These are phyloP conservation scores for Struthio camelus DNA, from an alignment of 2,113 vertebrate species.

Conservation along the genomic window DNA sequence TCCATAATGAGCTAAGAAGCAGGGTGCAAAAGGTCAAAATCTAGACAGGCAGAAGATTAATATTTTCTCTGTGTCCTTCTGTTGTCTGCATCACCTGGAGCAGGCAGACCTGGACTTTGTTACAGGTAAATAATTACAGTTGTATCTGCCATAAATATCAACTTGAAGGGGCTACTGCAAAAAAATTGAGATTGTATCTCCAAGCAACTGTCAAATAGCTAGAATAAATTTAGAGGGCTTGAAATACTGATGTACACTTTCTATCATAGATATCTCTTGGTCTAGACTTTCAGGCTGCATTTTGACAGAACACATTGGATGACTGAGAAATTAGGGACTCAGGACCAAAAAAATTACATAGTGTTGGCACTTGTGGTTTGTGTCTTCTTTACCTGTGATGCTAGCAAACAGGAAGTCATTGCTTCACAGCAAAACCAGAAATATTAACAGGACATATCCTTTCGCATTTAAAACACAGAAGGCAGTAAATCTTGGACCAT, in stretches of 20 bases:
- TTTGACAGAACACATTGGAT: constrained; percentile 85
- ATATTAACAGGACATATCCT: constrained; percentile 79
- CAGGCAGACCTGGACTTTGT: constrained; percentile 86
- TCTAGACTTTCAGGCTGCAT: constrained; percentile 87
- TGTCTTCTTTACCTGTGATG: constrained; percentile 81
- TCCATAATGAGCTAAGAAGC: constrained; percentile 58
- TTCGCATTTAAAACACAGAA: constrained; percentile 76
- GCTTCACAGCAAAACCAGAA: constrained; percentile 68
- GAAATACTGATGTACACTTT: constrained; percentile 85
- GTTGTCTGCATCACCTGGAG: constrained; percentile 83
- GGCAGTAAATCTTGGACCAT: constrained; percentile 75
- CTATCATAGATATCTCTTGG: constrained; percentile 82
- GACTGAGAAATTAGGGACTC: constrained; percentile 82
- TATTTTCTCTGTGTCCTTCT: constrained; percentile 76
- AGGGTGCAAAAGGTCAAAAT: constrained; percentile 78
- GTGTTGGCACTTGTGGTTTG: constrained; percentile 82
- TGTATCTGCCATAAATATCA: constrained; percentile 86
- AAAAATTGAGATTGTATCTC: constrained; percentile 88
- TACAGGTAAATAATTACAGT: constrained; percentile 89
- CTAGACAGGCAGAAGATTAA: constrained; percentile 80
- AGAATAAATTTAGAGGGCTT: constrained; percentile 85
- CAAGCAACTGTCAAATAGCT: constrained; percentile 83
- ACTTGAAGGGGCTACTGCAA: constrained; percentile 81
- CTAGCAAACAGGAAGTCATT: constrained; percentile 79
- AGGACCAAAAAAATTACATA: constrained; percentile 78